These are phyloP conservation scores for Mellilla xanthometata DNA, from an alignment of 2,888 invertebrate genomes.

Conservation along the genomic window DNA sequence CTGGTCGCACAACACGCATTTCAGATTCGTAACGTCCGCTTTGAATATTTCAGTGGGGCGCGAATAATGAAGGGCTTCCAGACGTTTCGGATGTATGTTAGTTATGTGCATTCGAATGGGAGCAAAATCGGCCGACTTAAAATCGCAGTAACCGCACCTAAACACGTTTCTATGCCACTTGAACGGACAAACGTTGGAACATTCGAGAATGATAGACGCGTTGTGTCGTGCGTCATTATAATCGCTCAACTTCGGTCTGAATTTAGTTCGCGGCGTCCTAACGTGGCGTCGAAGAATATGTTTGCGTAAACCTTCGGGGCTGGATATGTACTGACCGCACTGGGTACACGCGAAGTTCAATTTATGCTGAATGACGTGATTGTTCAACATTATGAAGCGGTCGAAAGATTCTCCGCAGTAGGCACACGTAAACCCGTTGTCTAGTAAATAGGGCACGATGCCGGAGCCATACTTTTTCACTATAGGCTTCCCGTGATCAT, in stretches of 20 bases:
- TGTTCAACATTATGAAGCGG: constrained; percentile 59
- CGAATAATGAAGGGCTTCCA: constrained; percentile 35
- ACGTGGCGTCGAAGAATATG: constrained; percentile 16
- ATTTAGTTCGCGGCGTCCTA: constrained; percentile 7
- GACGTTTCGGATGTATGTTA: constrained; percentile 48
- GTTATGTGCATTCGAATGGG: constrained; percentile 50
- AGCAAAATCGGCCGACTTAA: constrained; percentile 56
- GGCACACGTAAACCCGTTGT: constrained; percentile 51
- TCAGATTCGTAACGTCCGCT: constrained; percentile 59
- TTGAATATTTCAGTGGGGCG: constrained; percentile 40
- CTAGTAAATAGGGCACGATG: constrained; percentile 48
- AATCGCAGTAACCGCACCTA: constrained; percentile 60
- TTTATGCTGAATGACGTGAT: constrained; percentile 42
- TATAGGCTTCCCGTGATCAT: constrained; percentile 14
- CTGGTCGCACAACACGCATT: constrained; percentile 56
- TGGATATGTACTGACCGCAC: constrained; percentile 12
- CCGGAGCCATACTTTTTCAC: constrained; percentile 51
- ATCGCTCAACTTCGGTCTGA: constrained; percentile 11
- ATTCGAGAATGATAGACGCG: constrained; percentile 63
- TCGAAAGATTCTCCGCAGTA: constrained; percentile 56
- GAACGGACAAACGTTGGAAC: constrained; percentile 68
- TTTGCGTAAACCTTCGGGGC: constrained; percentile 4
- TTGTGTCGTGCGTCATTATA: constrained; percentile 51
- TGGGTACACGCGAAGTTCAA: constrained; percentile 12
- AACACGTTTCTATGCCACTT: constrained; percentile 66